These are phyloP conservation scores for Etheostoma nigrum DNA, from an alignment of 2,797 vertebrate genomes.

Conservation along the genomic window DNA sequence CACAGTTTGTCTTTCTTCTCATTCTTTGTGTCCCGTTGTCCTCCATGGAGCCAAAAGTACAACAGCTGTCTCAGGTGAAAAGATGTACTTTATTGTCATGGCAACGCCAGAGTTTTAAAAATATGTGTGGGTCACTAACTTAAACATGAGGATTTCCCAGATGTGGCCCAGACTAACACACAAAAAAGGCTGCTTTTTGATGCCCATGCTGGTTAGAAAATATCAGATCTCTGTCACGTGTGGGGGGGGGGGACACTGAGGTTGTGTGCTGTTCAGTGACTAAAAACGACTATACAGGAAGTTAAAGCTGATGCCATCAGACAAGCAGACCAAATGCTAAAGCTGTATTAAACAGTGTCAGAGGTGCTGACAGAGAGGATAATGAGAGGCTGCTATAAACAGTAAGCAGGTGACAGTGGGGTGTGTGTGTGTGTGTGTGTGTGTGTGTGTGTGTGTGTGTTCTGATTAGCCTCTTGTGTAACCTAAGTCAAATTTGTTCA, in stretches of 20 bases:
- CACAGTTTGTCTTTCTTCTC: conserved; percentile 5
- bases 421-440: conserved; percentile 12
- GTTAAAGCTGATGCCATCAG: conserved; percentile 9
- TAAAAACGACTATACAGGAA: not conserved
- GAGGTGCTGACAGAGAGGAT: conserved; percentile 26
- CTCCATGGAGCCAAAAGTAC: conserved; percentile 2
- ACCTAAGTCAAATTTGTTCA: conserved; percentile 11
- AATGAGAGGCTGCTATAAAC: conserved; percentile 17
- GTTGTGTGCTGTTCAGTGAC: not conserved
- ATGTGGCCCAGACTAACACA: conserved; percentile 4
- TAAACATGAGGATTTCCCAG: conserved; percentile 18
- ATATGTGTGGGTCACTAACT: conserved; percentile 33
- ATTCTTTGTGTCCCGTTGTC: not conserved
- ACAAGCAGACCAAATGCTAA: conserved; percentile 16
- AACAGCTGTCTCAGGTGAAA: conserved; percentile 31
- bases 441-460: conserved; percentile 17
- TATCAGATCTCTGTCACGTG: conserved; percentile 20
- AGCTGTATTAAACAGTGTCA: conserved; percentile 16
- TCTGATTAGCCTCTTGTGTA: conserved; percentile 10
- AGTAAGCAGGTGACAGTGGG: not conserved
- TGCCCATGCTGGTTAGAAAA: not conserved
- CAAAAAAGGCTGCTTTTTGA: not conserved
- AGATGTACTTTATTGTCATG: conserved; percentile 23
- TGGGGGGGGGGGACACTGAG: not conserved
- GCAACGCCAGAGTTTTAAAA: conserved; percentile 27